phyloP scores from a whole-genome alignment of 2,888 invertebrate genomes.

The Villa cingulata region DNA sequence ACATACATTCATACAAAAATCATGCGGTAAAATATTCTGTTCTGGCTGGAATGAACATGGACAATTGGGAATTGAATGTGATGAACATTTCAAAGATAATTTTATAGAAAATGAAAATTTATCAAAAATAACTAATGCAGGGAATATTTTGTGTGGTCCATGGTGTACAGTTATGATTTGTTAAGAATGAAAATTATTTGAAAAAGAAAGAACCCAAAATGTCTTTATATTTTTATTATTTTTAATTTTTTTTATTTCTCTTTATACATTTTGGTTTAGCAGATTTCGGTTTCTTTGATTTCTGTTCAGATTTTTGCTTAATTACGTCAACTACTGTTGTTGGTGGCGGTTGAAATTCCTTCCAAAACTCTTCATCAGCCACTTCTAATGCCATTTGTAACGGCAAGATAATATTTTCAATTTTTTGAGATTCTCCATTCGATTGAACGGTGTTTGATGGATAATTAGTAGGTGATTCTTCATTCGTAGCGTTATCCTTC shows the following conservation, averaged over 20 bases:
- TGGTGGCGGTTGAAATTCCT: not conserved
- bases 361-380: slow-evolving; percentile 9
- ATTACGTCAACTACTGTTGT: no score
- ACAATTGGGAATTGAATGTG: slow-evolving; percentile 47
- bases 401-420: slow-evolving; percentile 8
- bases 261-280: not conserved
- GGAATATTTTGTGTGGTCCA: slow-evolving; percentile 36
- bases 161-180: slow-evolving; percentile 34
- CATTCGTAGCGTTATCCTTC: no score
- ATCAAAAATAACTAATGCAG: slow-evolving; percentile 19
- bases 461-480: no score
- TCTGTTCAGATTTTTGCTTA: no score
- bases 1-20: slow-evolving; percentile 58
- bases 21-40: slow-evolving; percentile 54
- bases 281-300: not conserved
- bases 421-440: not conserved
- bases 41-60: slow-evolving; percentile 74
- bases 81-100: slow-evolving; percentile 21
- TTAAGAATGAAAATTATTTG: not conserved
- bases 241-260: not conserved
- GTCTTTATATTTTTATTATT: not conserved
- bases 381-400: slow-evolving; percentile 10
- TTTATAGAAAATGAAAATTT: slow-evolving; percentile 23
- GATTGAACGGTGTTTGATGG: not conserved
- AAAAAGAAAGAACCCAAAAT: not conserved